Evolutionary conservation across 2,113 vertebrate species (phyloP), one percentile per base, ranked within the genome.

Genomic region (Anthoscopus minutus): DNA sequence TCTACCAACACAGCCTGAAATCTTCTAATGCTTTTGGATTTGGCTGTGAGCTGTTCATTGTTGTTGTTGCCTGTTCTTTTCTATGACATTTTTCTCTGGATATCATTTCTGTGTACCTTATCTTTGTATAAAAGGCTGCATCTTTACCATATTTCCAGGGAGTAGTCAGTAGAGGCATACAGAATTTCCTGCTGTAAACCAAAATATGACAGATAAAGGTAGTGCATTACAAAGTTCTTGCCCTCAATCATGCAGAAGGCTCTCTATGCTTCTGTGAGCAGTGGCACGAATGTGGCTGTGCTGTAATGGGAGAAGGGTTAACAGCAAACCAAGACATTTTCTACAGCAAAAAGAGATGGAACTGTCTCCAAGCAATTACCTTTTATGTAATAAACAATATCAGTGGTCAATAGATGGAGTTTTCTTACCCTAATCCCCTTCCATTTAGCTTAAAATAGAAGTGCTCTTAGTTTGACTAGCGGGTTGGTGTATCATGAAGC

Each of bases 21-120:
- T 94, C 85, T 86, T 71, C 72, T 96, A 95, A 94, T 86, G 90
- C 94, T 96, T 96, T 92, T 88, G 94, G 88, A 96, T 94, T 81
- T 93, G 82, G 67, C 89, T 96, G 83, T 91, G 94, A 97, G 86
- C 92, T 86, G 40, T 91, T 86, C 83, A 87, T 92, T 96, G 86
- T 94, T 96, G 94, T 81, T 93, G 79, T 82, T 92, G 89, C 79
- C 92, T 94, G 72, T 89, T 95, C 88, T 92, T 95, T 94, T 97
- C 92, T 97, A 86, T 96, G 90, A 94, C 93, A 17, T 95, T 94
- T 95, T 95, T 95, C 93, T 88, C 80, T 92, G 86, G 88, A 27
- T 96, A 92, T 93, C 64, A 1, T 88, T 92, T 96, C 88, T 83
- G 54, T 92, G 60, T 93, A 78, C 79, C 37, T 95, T 96, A 94